A percentile compares a stretch with the other conserved stretches of the same genome.
phyloP scores from a whole-genome alignment of 2,888 invertebrate species.

The Trypoxylon attenuatum region DNA sequence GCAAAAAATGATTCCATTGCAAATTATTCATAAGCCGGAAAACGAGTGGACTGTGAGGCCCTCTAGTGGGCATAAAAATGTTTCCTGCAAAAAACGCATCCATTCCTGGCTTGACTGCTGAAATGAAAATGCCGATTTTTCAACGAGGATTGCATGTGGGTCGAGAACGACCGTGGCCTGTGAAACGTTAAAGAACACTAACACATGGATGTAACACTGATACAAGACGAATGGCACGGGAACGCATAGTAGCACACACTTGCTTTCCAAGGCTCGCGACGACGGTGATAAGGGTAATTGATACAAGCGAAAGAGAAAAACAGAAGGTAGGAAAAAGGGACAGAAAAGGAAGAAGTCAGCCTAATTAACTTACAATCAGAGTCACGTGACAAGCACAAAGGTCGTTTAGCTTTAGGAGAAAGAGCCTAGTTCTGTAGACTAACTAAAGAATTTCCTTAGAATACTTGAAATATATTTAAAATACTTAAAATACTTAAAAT shows the following conservation, averaged over 20 bases:
- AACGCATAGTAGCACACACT: background rate
- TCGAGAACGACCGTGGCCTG: background rate
- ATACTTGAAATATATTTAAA: too few species aligned
- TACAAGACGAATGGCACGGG: background rate
- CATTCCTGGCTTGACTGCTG: too few species aligned
- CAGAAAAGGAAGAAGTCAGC: background rate
- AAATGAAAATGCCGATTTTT: background rate
- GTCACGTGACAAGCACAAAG: too few species aligned
- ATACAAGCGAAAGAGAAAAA: conserved; percentile 1
- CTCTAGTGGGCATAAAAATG: too few species aligned
- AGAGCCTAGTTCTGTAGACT: too few species aligned
- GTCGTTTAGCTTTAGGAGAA: too few species aligned
- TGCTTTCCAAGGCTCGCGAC: background rate
- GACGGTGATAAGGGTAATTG: conserved; percentile 15
- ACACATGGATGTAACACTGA: background rate
- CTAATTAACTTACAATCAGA: background rate
- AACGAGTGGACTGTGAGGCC: too few species aligned
- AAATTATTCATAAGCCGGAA: too few species aligned
- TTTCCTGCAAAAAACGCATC: too few species aligned
- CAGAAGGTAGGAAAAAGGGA: background rate
- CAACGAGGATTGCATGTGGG: background rate
- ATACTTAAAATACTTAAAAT: too few species aligned
- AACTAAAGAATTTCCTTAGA: too few species aligned
- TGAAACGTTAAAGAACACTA: background rate
- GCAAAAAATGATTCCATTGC: too few species aligned